Evolutionary conservation across 1,140 invertebrate species (phyloP).

Genomic region (Lasaia peninsularis): DNA sequence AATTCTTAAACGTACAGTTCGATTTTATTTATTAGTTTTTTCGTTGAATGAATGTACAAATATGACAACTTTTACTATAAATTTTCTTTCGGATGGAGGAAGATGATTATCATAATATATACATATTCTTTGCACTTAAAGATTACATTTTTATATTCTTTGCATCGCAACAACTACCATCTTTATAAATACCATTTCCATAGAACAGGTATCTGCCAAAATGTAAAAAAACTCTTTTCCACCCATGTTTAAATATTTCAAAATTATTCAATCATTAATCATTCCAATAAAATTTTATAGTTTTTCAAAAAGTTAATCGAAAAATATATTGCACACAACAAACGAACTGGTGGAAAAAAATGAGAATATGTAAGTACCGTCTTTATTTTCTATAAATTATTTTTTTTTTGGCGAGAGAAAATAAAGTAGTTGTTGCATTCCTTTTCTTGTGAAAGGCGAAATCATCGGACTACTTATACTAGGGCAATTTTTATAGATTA

Average conservation of each 20-base stretch:
- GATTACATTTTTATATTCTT: not conserved
- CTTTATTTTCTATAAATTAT: not conserved
- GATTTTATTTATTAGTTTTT: no score
- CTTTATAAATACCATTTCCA: not conserved
- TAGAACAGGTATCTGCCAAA: not conserved
- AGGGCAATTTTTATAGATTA: no score
- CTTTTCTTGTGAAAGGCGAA: not conserved
- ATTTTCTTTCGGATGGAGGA: no score
- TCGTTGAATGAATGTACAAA: no score
- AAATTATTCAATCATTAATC: not conserved
- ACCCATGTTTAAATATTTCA: not conserved
- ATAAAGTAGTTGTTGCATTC: not conserved
- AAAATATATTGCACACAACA: not conserved
- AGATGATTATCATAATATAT: no score
- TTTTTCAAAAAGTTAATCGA: not conserved
- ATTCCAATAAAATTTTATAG: not conserved
- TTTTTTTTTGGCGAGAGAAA: not conserved
- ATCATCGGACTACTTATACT: not conserved
- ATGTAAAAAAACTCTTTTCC: not conserved
- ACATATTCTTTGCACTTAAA: not conserved
- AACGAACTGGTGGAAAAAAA: not conserved
- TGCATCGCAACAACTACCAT: not conserved
- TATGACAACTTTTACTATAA: no score
- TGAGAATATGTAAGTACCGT: not conserved
- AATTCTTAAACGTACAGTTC: no score